Percentiles rank a stretch among this genome's conserved stretches.
phyloP scores from a whole-genome alignment of 2,797 vertebrate species.

The Paramormyrops hopkinsi region DNA sequence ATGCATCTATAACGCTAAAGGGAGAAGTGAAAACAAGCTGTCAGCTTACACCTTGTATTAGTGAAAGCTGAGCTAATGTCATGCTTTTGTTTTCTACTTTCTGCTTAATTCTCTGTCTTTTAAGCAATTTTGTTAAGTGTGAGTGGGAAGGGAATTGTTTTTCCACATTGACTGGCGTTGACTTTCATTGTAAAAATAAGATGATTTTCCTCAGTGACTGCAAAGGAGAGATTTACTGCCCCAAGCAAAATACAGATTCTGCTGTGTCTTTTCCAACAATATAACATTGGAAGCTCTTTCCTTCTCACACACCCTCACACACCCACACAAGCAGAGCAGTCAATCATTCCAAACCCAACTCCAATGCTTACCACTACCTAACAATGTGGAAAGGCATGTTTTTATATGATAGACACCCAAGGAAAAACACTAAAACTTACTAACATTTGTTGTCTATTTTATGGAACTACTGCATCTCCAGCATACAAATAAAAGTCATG shows the following conservation, averaged over 20 bases:
- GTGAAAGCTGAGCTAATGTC: conserved; percentile 13
- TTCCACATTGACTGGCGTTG: conserved; percentile 54
- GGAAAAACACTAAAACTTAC: neutral
- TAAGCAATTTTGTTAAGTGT: conserved; percentile 29
- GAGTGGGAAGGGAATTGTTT: conserved; percentile 39
- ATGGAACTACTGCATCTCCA: neutral
- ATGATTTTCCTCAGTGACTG: conserved; percentile 42
- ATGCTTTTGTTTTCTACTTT: conserved; percentile 10
- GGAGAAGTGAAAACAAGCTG: neutral
- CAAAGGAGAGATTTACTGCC: conserved; percentile 53
- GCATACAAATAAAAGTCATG: neutral
- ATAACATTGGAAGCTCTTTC: neutral
- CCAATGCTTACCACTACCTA: conserved; percentile 14
- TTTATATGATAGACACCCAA: neutral
- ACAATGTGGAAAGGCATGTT: neutral
- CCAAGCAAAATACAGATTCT: conserved; percentile 49
- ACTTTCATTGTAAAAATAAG: conserved; percentile 65
- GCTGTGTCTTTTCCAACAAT: neutral
- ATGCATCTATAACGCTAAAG: neutral
- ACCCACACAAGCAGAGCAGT: neutral
- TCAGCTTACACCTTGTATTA: neutral
- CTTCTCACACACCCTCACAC: conserved; percentile 20
- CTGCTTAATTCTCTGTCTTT: conserved; percentile 7
- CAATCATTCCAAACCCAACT: conserved; percentile 23
- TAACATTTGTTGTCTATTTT: neutral